phyloP scores from a whole-genome alignment of 1,140 invertebrate species.

The Mercenaria mercenaria region DNA sequence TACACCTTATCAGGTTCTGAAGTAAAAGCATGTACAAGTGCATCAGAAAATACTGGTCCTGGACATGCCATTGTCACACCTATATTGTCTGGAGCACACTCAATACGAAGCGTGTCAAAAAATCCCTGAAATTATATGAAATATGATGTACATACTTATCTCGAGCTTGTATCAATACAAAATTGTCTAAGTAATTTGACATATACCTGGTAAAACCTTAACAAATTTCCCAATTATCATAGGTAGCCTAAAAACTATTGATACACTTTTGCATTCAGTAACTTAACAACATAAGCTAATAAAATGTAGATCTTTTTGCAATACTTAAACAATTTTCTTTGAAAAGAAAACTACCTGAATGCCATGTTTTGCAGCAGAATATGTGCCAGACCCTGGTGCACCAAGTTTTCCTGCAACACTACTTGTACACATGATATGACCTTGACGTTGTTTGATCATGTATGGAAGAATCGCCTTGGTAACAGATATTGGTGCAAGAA shows the following conservation, averaged over 20 bases:
- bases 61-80: conserved; percentile 74
- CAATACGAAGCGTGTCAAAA: conserved; percentile 70
- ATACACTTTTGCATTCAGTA: no score
- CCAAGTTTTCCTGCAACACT: conserved; percentile 89
- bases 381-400: conserved; percentile 91
- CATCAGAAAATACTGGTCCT: conserved; percentile 73
- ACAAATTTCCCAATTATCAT: no score
- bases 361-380: conserved; percentile 93
- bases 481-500: conserved; percentile 91
- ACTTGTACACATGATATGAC: conserved; percentile 85
- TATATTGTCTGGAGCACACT: conserved; percentile 63
- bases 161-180: background rate
- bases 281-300: no score
- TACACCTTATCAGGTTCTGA: conserved; percentile 70
- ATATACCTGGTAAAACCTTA: no score
- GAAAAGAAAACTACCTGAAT: conserved; percentile 88
- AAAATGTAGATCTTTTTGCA: no score
- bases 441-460: conserved; percentile 82
- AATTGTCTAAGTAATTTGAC: no score
- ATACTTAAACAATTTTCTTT: no score
- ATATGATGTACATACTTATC: no score
- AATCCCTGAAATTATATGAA: conserved; percentile 84
- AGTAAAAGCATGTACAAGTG: conserved; percentile 74
- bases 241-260: no score
- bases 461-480: conserved; percentile 84